These are phyloP conservation scores for Clitarchus hookeri DNA, from an alignment of 2,888 invertebrate genomes.

Conservation along the genomic window DNA sequence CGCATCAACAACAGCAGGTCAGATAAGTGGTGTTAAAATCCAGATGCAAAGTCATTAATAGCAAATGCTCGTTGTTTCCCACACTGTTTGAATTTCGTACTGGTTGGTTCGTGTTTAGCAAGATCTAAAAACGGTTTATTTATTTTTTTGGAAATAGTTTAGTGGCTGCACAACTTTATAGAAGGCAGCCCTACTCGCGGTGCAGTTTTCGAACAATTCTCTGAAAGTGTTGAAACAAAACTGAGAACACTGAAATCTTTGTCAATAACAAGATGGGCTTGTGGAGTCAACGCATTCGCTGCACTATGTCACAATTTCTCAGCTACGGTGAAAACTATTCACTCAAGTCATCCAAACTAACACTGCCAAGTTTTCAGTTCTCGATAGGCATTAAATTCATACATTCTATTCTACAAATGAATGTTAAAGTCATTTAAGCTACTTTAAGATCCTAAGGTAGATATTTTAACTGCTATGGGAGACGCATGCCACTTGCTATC, in stretches of 20 bases:
- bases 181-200: constrained; percentile 10
- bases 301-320: neutral
- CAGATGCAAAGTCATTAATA: neutral
- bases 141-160: neutral
- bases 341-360: neutral
- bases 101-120: neutral
- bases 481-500: neutral
- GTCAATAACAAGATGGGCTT: constrained; percentile 19
- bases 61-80: neutral
- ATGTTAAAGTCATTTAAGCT: constrained; percentile 17
- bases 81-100: constrained; percentile 18
- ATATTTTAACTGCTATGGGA: neutral
- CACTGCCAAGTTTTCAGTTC: constrained; percentile 9
- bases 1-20: constrained; percentile 18
- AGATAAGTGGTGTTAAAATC: constrained; percentile 15
- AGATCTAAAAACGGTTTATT: neutral
- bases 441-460: neutral
- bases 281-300: neutral
- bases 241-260: neutral
- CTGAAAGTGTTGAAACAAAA: constrained; percentile 23
- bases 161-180: constrained; percentile 10
- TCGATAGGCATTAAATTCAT: neutral
- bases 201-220: neutral
- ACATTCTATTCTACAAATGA: neutral
- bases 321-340: constrained; percentile 5